phyloP scores from a whole-genome alignment of 2,888 invertebrate species.

The Bellardia bayeri region DNA sequence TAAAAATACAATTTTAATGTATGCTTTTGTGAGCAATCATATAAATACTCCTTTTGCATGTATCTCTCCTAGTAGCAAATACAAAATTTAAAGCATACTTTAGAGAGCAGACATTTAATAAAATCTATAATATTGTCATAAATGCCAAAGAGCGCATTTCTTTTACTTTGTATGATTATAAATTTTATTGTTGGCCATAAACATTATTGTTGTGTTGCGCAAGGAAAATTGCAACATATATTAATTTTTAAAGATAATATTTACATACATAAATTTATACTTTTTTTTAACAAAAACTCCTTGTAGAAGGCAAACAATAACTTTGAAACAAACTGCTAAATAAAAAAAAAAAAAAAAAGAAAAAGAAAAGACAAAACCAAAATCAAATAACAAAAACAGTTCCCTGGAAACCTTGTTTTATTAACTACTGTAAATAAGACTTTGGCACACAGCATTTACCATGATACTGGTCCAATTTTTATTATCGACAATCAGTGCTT shows the following conservation, averaged over 20 bases:
- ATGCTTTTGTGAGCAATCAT: too few relatives aligned
- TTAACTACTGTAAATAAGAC: neutral
- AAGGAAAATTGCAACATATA: neutral
- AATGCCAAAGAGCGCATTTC: neutral
- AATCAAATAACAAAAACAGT: too few relatives aligned
- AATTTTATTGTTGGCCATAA: neutral
- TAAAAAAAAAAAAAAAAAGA: too few relatives aligned
- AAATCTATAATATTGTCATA: neutral
- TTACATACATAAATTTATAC: neutral
- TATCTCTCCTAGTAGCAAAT: neutral
- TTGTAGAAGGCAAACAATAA: too few relatives aligned
- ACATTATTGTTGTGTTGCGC: neutral
- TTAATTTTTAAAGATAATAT: neutral
- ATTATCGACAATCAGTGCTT: neutral
- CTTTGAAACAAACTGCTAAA: too few relatives aligned
- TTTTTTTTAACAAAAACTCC: neutral
- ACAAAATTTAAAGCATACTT: constrained; percentile 1
- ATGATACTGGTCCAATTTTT: neutral
- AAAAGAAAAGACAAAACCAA: too few relatives aligned
- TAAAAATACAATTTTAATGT: too few relatives aligned
- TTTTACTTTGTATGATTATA: neutral
- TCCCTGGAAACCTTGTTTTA: neutral
- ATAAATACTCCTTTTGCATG: too few relatives aligned
- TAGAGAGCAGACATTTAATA: constrained; percentile 1
- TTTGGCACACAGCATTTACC: too few relatives aligned